Evolutionary conservation across 2,888 invertebrate species (phyloP).

Genomic region (Teleogryllus oceanicus): DNA sequence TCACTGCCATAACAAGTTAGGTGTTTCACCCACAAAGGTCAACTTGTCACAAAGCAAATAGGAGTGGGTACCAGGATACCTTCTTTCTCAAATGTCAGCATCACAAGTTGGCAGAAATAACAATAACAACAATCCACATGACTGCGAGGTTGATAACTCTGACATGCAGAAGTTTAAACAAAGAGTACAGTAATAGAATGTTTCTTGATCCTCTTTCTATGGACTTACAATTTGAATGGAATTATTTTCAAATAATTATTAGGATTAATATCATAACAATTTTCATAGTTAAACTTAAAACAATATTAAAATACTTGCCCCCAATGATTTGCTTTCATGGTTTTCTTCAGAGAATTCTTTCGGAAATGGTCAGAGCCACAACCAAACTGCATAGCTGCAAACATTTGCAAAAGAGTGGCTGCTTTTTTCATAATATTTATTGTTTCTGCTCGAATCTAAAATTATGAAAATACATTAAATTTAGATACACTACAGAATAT

Average conservation of each 20-base stretch:
- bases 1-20: too few relatives aligned
- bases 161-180: too few relatives aligned
- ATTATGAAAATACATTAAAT: background rate
- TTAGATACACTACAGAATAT: too few relatives aligned
- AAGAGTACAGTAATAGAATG: too few relatives aligned
- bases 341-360: constrained; percentile 78
- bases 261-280: background rate
- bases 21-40: too few relatives aligned
- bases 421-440: constrained; percentile 81
- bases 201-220: too few relatives aligned
- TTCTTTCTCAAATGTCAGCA: too few relatives aligned
- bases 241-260: background rate
- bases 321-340: constrained; percentile 87
- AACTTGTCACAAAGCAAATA: too few relatives aligned
- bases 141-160: too few relatives aligned
- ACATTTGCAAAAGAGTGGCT: constrained; percentile 86
- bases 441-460: constrained; percentile 53
- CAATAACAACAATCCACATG: too few relatives aligned
- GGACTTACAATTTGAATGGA: background rate
- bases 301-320: constrained; percentile 55
- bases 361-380: constrained; percentile 67
- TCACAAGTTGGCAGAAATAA: too few relatives aligned
- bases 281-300: background rate
- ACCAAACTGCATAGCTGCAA: constrained; percentile 88
- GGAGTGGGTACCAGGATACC: too few relatives aligned